phyloP scores from a whole-genome alignment of 2,113 vertebrate species.

The Melanerpes formicivorus region DNA sequence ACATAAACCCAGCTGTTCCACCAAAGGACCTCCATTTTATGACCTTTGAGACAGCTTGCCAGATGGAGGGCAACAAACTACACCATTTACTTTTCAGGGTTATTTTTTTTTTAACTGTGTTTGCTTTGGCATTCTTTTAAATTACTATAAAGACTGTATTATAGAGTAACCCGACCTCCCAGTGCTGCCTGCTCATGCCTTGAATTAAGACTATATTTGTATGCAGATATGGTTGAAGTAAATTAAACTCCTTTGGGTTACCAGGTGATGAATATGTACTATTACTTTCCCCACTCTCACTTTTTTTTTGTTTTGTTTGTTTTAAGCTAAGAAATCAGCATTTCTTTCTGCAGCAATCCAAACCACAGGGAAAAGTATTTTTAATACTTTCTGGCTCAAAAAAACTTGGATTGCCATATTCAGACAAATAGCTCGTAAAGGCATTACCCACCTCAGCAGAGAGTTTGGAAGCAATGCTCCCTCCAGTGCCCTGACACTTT shows the following conservation, averaged over 20 bases:
- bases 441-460: not conserved
- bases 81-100: not conserved
- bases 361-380: not conserved
- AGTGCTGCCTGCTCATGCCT: not conserved
- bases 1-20: constrained; percentile 73
- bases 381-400: not conserved
- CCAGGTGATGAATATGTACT: constrained; percentile 19
- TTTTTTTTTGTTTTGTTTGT: not conserved
- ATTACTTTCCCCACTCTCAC: not conserved
- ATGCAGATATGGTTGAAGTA: constrained; percentile 8
- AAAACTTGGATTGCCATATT: not conserved
- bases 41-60: constrained; percentile 64
- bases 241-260: constrained; percentile 22
- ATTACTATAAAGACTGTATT: constrained; percentile 7
- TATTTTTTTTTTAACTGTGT: not conserved
- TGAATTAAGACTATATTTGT: not conserved
- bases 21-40: constrained; percentile 57
- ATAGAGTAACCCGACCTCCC: not conserved
- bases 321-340: not conserved
- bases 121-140: constrained; percentile 37
- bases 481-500: accelerated
- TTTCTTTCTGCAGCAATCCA: constrained; percentile 11
- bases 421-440: constrained; percentile 3
- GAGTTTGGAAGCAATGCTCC: accelerated
- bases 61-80: constrained; percentile 63